Percentiles rank a stretch among this genome's conserved stretches.
Evolutionary conservation across 1,140 invertebrate genomes (phyloP).

Genomic region (Asbolus verrucosus): DNA sequence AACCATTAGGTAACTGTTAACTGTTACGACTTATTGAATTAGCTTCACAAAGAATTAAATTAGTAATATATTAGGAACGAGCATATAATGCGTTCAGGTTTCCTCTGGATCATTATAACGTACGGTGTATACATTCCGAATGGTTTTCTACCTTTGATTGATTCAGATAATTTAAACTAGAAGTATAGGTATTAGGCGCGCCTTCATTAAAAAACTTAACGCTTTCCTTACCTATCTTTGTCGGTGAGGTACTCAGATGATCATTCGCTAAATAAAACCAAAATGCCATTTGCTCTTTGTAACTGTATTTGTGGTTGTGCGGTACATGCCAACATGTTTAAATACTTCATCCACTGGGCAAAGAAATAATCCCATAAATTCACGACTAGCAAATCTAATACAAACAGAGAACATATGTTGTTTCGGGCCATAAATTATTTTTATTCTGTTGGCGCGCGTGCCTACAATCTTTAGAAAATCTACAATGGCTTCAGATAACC

Average conservation of each 20-base stretch:
- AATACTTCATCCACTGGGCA: no score
- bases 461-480: slow-evolving; percentile 47
- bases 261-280: background rate
- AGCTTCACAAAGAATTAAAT: background rate
- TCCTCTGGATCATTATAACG: no score
- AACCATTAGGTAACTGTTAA: slow-evolving; percentile 11
- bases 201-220: slow-evolving; percentile 24
- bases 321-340: background rate
- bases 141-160: no score
- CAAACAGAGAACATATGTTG: slow-evolving; percentile 44
- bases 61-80: background rate
- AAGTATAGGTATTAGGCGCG: background rate
- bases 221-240: background rate
- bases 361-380: background rate
- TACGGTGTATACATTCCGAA: no score
- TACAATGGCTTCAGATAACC: slow-evolving; percentile 43
- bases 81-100: background rate
- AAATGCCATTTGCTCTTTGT: slow-evolving; percentile 14
- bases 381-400: slow-evolving; percentile 17
- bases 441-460: slow-evolving; percentile 42
- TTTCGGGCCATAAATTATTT: slow-evolving; percentile 46
- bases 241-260: background rate
- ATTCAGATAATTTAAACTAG: background rate
- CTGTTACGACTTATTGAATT: slow-evolving; percentile 31
- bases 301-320: background rate